phyloP scores from a whole-genome alignment of 2,113 vertebrate genomes.

The Chauna torquata region DNA sequence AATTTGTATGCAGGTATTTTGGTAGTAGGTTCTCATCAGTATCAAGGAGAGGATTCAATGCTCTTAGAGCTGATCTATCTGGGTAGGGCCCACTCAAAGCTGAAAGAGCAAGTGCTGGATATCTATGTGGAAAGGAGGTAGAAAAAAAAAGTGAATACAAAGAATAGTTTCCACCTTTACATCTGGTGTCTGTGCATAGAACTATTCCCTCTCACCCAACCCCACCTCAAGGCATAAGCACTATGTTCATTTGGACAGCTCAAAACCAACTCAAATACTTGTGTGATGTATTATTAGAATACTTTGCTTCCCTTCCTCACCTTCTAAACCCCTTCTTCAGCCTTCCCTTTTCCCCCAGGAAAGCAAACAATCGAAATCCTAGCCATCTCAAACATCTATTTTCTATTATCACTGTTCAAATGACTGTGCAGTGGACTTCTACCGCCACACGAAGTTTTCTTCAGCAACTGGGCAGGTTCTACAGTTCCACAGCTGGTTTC shows the following conservation, averaged over 20 bases:
- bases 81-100: background rate
- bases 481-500: background rate
- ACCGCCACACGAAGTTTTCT: background rate
- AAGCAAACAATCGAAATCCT: too few relatives aligned
- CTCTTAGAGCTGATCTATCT: background rate
- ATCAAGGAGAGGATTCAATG: background rate
- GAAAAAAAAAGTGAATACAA: background rate
- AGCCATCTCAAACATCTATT: background rate
- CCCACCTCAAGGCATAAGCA: background rate
- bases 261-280: background rate
- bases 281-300: background rate
- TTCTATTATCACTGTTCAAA: background rate
- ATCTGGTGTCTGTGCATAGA: background rate
- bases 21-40: background rate
- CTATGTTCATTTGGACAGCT: background rate
- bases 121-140: background rate
- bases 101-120: background rate
- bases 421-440: background rate
- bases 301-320: background rate
- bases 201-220: background rate
- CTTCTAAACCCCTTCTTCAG: background rate
- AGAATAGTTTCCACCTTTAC: background rate
- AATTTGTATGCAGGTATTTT: background rate
- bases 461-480: background rate
- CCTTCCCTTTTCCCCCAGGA: too few relatives aligned